Conservation (phyloP, 2,797 vertebrate species). For the Acanthurus leucopareius region DNA sequence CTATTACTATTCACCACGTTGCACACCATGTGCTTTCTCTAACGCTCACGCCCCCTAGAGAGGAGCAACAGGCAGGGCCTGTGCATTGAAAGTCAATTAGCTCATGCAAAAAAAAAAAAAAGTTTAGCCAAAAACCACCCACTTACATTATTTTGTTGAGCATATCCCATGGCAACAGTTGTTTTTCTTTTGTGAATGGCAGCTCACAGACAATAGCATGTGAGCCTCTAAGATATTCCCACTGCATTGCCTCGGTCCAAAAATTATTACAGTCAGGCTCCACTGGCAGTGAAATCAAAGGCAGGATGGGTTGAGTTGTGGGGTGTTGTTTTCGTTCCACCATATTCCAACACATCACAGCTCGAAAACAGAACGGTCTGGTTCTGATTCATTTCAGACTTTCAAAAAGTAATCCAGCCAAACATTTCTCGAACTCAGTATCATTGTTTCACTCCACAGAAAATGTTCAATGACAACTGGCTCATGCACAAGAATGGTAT, state of each 20-base stretch:
- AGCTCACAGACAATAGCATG: slow-evolving; percentile 73
- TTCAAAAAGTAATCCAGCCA: slow-evolving; percentile 48
- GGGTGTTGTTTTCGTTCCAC: slow-evolving; percentile 54
- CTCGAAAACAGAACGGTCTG: slow-evolving; percentile 47
- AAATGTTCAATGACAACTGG: slow-evolving; percentile 25
- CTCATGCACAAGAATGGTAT: slow-evolving; percentile 1
- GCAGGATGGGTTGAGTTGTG: slow-evolving; percentile 58
- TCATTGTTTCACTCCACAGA: slow-evolving; percentile 31
- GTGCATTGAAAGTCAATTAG: slow-evolving; percentile 59
- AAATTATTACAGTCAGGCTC: slow-evolving; percentile 78
- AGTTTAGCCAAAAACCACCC: slow-evolving; percentile 63
- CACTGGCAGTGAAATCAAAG: slow-evolving; percentile 77
- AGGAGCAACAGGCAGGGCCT: slow-evolving; percentile 25
- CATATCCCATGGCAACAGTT: slow-evolving; percentile 76
- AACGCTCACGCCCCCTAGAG: slow-evolving; percentile 39
- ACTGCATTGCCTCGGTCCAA: slow-evolving; percentile 61
- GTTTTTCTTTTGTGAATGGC: slow-evolving; percentile 79
- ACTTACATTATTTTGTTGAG: slow-evolving; percentile 69
- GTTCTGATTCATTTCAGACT: slow-evolving; percentile 65
- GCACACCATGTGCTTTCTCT: slow-evolving; percentile 37
- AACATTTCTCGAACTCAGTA: slow-evolving; percentile 39
- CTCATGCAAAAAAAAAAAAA: slow-evolving; percentile 56
- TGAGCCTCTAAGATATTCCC: slow-evolving; percentile 64
- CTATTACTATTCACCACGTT: slow-evolving; percentile 32
- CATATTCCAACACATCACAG: slow-evolving; percentile 67